These are phyloP conservation scores for Antechinus flavipes DNA, from an alignment of 2,113 vertebrate species.

Conservation along the genomic window DNA sequence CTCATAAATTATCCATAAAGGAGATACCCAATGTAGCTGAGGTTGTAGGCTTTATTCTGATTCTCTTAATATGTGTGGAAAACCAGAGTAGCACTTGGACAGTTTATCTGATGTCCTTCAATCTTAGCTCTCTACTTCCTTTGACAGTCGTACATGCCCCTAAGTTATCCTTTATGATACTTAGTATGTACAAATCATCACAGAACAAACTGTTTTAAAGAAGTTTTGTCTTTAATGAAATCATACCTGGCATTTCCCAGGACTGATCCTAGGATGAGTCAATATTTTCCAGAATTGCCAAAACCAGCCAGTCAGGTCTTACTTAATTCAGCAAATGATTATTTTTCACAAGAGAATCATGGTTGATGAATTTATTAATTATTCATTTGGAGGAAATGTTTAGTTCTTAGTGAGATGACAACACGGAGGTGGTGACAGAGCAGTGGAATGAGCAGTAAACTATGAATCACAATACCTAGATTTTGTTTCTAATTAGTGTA, in stretches of 20 bases:
- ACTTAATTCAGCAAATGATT: not conserved
- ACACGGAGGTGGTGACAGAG: not conserved
- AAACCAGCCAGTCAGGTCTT: not conserved
- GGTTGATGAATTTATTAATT: not conserved
- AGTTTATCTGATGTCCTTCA: no score
- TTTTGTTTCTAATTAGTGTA: not conserved
- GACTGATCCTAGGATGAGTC: not conserved
- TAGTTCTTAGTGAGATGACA: accelerated
- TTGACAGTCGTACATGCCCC: no score
- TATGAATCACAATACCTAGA: not conserved
- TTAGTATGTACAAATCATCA: no score
- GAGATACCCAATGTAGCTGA: no score
- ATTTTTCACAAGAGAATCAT: conserved; percentile 26
- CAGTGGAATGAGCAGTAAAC: not conserved
- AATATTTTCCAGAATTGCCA: not conserved
- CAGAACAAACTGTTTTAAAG: not conserved
- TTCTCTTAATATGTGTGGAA: no score
- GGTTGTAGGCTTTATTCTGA: no score
- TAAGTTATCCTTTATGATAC: no score
- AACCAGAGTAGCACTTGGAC: no score
- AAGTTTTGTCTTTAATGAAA: conserved; percentile 10
- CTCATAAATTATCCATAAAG: no score
- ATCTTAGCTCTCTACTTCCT: no score
- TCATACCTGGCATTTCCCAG: not conserved
- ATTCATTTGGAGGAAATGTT: not conserved